phyloP scores from a whole-genome alignment of 2,113 vertebrate genomes.

The Neolamprologus longior region DNA sequence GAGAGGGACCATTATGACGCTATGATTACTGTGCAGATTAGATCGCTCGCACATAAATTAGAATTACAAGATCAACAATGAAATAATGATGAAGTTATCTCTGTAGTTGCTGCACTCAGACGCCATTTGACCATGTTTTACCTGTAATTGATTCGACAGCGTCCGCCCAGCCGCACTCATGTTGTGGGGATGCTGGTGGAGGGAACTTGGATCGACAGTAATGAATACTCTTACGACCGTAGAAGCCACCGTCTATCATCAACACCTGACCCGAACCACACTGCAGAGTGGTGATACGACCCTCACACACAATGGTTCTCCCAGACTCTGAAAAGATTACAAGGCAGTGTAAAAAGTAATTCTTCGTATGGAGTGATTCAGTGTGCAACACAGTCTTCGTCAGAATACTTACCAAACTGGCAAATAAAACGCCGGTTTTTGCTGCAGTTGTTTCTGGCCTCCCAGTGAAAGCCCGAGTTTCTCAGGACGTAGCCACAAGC shows the following conservation, averaged over 20 bases:
- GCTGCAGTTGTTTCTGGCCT: conserved; percentile 70
- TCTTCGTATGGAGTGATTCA: not conserved
- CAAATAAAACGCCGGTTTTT: conserved; percentile 78
- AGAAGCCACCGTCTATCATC: conserved; percentile 77
- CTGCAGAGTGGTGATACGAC: conserved; percentile 68
- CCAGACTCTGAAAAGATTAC: conserved; percentile 61
- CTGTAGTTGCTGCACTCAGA: not conserved
- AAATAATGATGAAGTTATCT: not conserved
- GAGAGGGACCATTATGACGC: not conserved
- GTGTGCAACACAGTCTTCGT: not conserved
- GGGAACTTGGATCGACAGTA: conserved; percentile 63
- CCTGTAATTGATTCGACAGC: conserved; percentile 75
- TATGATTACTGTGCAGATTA: not conserved
- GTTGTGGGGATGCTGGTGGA: conserved; percentile 21
- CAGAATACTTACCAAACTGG: conserved; percentile 76
- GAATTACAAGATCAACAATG: not conserved
- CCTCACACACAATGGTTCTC: conserved; percentile 72
- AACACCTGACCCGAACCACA: conserved; percentile 81
- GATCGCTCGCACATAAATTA: not conserved
- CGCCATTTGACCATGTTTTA: conserved; percentile 34
- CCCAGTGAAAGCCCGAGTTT: conserved; percentile 75
- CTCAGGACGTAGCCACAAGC: conserved; percentile 73
- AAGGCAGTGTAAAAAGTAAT: not conserved
- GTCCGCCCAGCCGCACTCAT: conserved; percentile 75
- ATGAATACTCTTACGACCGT: conserved; percentile 72